Evolutionary conservation across 1,140 invertebrate genomes (phyloP), one percentile per base, ranked within the genome.

Genomic region (Anoplolepis gracilipes): DNA sequence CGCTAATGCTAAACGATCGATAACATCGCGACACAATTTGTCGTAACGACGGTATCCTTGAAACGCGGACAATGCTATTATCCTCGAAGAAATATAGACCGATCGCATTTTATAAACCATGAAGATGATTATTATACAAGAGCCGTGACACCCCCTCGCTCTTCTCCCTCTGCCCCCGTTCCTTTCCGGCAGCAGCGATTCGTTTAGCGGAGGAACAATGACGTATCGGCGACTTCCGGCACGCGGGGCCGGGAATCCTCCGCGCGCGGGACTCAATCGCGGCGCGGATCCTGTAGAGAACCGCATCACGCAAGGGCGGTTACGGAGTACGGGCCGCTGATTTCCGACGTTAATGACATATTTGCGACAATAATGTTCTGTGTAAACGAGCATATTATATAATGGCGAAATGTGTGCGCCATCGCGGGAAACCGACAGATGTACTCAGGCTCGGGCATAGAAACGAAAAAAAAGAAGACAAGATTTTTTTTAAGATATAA

Each of bases 331-430:
- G 88, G 91, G 87, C 87, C 90, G 87, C 87, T 93, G 91, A 92
- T 93, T 93, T 93, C 91, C 90, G 91, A 92, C 92, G 84, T 89
- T 94, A 93, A 94, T 94, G 87, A 93, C 90, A 93, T 91, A 94
- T 93, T 93, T 94, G 92, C 87, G 81, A 93, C 92, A 92, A 93
- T 92, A 93, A 94, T 92, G 88, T 92, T 93, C 89, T 92, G 91
- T 93, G 87, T 93, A 93, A 94, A 93, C 92, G 93, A 92, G 89
- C 78, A 85, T 88, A 92, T 94, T 94, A 93, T 90, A 88, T 88
- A 93, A 93, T 88, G 77, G 88, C 87, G 89, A 87, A 90, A 88
- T 82, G 16, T 49, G 16, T 49, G n/a, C 59, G 28, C 61, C 87
- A 53, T 28, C 39, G 62, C 78, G 39, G 78, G 81, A 57, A 62